Evolutionary conservation across 2,797 vertebrate genomes (phyloP), one percentile per base, ranked within the genome.

Genomic region (Anableps anableps): DNA sequence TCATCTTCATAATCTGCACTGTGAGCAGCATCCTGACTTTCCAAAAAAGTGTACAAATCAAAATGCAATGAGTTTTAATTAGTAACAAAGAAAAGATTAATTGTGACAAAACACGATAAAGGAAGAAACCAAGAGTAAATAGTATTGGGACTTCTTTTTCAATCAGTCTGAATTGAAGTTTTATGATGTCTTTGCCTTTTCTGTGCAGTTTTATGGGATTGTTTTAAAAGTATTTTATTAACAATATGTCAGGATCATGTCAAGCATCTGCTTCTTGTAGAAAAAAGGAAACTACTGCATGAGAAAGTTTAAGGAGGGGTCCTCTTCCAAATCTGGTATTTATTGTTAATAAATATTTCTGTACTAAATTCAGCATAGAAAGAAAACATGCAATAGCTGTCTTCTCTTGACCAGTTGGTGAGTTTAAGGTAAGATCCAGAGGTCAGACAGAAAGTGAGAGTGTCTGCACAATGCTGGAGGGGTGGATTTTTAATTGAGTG

Each of bases 21-120:
- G 55, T 16, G 31, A 48, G 8, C n/a, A 16, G 76, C 47, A 77
- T 74, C 45, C 29, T 50, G 9, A 55, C 26, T 55, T 55, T 17
- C 48, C 51, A 75, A 45, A 75, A 47, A 79, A 79, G 77, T 36
- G 38, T 70, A 38, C 29, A 75, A 78, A 74, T 74, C 17, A 79
- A 53, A 53, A 85, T 58, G 29, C 50, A 73, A 0, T 3, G 1
- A 51, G 4, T 31, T 31, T 41, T 0, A 36, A 72, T 14, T 48
- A 19, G 38, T 23, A n/a, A 26, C 34, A 31, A 38, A 23, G 3
- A 31, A 23, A 23, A 0, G 23, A 21, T 16, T 53, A 36, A 45
- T 14, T n/a, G 11, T 55, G 21, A 53, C 68, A 75, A 78, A 76
- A 48, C 2, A 38, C 21, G 14, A 38, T 23, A 68, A 68, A 41